Percentiles rank a stretch among this genome's conserved stretches.
Evolutionary conservation across 2,888 invertebrate genomes (phyloP).

Genomic region (Dryobota labecula): DNA sequence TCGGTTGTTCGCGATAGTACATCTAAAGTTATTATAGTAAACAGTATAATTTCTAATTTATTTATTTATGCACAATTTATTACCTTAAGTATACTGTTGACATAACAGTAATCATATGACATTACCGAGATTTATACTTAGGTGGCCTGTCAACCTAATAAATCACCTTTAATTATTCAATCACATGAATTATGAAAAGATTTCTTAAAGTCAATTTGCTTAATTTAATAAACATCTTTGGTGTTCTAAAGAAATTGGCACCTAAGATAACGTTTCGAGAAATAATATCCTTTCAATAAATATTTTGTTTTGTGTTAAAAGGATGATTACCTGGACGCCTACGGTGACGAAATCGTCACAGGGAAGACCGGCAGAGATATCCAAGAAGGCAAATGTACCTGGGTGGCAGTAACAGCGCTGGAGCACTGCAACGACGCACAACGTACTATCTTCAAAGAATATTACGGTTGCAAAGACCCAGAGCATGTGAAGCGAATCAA

Average conservation of each 20-base stretch:
- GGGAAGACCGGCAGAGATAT: conserved; percentile 93
- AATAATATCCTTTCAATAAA: not conserved
- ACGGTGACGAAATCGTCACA: conserved; percentile 15
- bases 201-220: not conserved
- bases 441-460: conserved; percentile 87
- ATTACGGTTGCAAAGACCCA: conserved; percentile 92
- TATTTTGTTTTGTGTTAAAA: not conserved
- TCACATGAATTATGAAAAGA: not conserved
- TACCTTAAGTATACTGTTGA: too few relatives aligned
- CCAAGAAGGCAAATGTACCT: conserved; percentile 97
- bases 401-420: conserved; percentile 96
- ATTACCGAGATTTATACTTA: not conserved
- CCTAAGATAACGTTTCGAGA: not conserved
- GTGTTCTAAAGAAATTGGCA: not conserved
- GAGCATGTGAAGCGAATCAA: conserved; percentile 89
- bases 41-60: too few relatives aligned
- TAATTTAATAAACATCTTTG: not conserved
- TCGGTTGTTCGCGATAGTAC: too few relatives aligned
- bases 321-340: conserved; percentile 48
- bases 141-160: not conserved
- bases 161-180: not conserved
- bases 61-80: too few relatives aligned
- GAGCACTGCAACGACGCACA: conserved; percentile 93
- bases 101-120: not conserved
- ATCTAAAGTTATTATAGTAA: too few relatives aligned